Evolutionary conservation across 2,797 vertebrate species (phyloP).

Genomic region (Hyperoplus immaculatus): DNA sequence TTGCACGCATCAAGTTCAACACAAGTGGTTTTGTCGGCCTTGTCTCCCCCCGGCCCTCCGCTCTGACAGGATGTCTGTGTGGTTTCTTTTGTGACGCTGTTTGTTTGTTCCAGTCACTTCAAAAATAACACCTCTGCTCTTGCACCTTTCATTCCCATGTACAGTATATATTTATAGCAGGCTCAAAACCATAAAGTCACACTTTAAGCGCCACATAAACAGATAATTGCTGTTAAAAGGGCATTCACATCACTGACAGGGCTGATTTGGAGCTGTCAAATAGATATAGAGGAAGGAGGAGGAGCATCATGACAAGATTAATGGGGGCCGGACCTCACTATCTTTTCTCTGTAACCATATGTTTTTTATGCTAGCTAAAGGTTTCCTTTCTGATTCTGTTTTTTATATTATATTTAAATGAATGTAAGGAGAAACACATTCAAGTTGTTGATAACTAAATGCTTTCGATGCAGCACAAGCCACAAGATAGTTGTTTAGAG

Average conservation of each 20-base stretch:
- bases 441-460: not conserved
- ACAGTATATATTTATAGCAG: not conserved
- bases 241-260: not conserved
- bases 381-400: not conserved
- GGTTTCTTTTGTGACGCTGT: conserved; percentile 29
- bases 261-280: not conserved
- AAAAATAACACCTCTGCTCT: not conserved
- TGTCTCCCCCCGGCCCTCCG: too few relatives aligned
- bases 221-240: not conserved
- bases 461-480: not conserved
- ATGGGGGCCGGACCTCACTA: not conserved
- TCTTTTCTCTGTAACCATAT: not conserved
- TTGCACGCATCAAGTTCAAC: not conserved
- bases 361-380: not conserved
- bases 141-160: not conserved
- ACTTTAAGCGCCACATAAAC: not conserved
- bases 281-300: not conserved
- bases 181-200: not conserved
- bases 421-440: not conserved
- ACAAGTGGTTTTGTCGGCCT: conserved; percentile 1
- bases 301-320: not conserved
- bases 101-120: conserved; percentile 36
- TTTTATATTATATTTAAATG: not conserved
- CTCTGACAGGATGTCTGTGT: conserved; percentile 55
- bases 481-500: not conserved